Evolutionary conservation across 2,888 invertebrate genomes (phyloP), one percentile per base, ranked within the genome.

Genomic region (Antheraea assamensis): DNA sequence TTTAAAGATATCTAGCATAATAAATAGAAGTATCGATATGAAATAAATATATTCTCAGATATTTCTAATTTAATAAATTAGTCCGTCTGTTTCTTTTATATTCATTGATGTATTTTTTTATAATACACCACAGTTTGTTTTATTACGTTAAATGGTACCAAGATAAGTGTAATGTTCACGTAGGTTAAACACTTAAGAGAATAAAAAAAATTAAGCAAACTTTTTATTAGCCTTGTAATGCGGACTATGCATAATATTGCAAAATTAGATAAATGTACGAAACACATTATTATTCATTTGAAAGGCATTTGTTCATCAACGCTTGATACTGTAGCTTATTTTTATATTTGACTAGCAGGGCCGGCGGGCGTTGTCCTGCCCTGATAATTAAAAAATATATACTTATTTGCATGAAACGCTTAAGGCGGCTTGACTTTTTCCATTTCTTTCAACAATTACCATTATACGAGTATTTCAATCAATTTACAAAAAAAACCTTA

Each of bases 111-210:
- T 17, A 64, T 17, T 64, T 64, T 58, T 64, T 64, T 64, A 64
- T 58, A 58, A 58, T 15, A 27, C 61, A 17, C 8, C 17, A 64
- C 27, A 64, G 61, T 64, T 64, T 64, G 61, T 64, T 64, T 64
- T 64, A 64, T 64, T 64, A 64, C 61, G 30, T 27, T 64, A 64
- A 64, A 64, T 58, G n/a, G 27, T 30, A 64, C 27, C 61, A 64
- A 64, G 61, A 30, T 64, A 64, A 64, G 13, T 42, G 42, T 64
- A 64, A 58, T 58, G 21, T 17, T 17, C 61, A 64, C 27, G 61
- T 64, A 64, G 13, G 30, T 30, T 17, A 64, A 30, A 64, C 27
- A 61, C 61, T 30, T 61, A 61, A 27, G 27, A 27, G 61, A 27
- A 61, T 61, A 27, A 61, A 30, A 58, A 49, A 17, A 64, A 64